phyloP scores from a whole-genome alignment of 30 jellyfish, hydroid and myxozoan species.

The Calvadosia cruxmelitensis region DNA sequence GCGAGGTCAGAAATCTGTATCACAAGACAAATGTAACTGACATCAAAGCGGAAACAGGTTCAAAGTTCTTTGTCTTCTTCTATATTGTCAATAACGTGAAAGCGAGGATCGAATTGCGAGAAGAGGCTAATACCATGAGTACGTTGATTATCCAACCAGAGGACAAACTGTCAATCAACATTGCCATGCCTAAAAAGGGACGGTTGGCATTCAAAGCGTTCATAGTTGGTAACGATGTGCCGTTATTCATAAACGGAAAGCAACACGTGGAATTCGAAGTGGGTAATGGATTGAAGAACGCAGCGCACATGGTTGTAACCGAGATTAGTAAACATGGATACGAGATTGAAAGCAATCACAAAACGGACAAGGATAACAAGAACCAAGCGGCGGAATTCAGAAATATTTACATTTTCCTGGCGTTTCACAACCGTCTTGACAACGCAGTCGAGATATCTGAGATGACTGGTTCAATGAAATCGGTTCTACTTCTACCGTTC shows the following conservation, averaged over 20 bases:
- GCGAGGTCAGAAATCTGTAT: background rate
- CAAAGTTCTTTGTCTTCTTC: background rate
- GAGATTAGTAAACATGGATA: constrained; percentile 4
- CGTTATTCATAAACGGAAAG: constrained; percentile 36
- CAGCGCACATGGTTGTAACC: constrained; percentile 35
- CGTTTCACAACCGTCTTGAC: constrained; percentile 26
- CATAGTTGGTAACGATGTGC: constrained; percentile 33
- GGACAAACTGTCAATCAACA: constrained; percentile 50
- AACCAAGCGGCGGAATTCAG: constrained; percentile 10
- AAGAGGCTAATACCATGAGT: constrained; percentile 37
- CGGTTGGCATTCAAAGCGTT: constrained; percentile 43
- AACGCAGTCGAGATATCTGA: constrained; percentile 36
- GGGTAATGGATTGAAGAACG: constrained; percentile 45
- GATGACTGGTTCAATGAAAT: constrained; percentile 68
- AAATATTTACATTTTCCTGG: constrained; percentile 9
- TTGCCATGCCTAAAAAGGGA: constrained; percentile 45
- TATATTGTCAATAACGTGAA: constrained; percentile 23
- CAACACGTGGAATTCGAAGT: constrained; percentile 40
- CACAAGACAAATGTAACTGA: background rate
- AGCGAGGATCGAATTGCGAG: constrained; percentile 64
- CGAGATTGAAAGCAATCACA: constrained; percentile 23
- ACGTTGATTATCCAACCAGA: constrained; percentile 63
- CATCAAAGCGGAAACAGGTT: background rate
- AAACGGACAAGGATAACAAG: constrained; percentile 15
- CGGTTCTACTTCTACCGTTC: constrained; percentile 43